Conservation (phyloP, 1,140 invertebrate species). For the Drosophila rufa region DNA sequence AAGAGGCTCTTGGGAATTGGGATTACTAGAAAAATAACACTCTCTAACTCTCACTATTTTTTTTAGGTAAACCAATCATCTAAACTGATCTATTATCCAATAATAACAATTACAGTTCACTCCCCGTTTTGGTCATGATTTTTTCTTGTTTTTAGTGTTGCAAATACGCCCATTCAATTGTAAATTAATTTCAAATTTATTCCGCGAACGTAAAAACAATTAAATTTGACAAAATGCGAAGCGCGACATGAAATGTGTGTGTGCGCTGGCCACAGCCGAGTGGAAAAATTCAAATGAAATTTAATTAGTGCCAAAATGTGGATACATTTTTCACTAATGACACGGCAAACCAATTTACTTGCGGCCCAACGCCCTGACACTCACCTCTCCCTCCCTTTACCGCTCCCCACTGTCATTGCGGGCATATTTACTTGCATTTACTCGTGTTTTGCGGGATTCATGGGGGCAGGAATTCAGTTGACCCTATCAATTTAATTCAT, state of each 20-base stretch:
- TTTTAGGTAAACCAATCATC: not conserved
- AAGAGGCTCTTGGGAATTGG: not conserved
- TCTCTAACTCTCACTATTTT: not conserved
- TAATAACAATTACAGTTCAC: constrained; percentile 3
- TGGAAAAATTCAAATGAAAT: constrained; percentile 64
- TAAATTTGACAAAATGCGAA: constrained; percentile 64
- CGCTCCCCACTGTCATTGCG: not conserved
- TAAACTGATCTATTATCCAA: not conserved
- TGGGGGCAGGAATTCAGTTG: constrained; percentile 3
- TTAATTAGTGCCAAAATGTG: constrained; percentile 78
- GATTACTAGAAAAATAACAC: too few relatives aligned
- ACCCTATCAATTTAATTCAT: constrained; percentile 60
- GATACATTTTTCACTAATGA: constrained; percentile 71
- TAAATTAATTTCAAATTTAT: constrained; percentile 59
- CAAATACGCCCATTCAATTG: constrained; percentile 4
- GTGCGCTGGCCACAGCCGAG: constrained; percentile 25
- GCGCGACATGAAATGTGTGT: constrained; percentile 28
- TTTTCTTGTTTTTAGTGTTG: not conserved
- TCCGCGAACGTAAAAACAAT: constrained; percentile 62
- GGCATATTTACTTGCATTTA: constrained; percentile 24
- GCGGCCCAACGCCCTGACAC: constrained; percentile 15
- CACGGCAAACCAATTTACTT: constrained; percentile 60
- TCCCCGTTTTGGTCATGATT: not conserved
- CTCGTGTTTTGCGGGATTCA: constrained; percentile 14
- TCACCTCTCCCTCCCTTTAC: not conserved